These are phyloP conservation scores for Drosophila serrata DNA, from an alignment of 1,140 invertebrate species.

Conservation along the genomic window DNA sequence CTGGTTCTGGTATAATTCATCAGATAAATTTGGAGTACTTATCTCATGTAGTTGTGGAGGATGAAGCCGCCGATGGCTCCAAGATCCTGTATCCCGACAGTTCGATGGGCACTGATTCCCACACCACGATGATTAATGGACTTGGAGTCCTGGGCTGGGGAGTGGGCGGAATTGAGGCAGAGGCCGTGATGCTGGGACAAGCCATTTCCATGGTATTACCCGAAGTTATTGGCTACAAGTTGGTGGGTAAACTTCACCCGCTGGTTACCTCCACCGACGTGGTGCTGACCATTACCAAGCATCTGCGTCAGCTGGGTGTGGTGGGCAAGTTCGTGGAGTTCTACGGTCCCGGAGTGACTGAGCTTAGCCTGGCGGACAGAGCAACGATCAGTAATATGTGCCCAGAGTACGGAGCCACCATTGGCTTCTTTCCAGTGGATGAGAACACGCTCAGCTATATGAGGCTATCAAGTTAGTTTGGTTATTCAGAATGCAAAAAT, in stretches of 20 bases:
- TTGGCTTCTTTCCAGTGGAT: slow-evolving; percentile 98
- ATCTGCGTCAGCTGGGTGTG: slow-evolving; percentile 96
- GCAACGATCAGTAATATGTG: slow-evolving; percentile 99
- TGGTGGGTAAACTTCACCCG: slow-evolving; percentile 93
- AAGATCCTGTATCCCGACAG: slow-evolving; percentile 95
- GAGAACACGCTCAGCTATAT: slow-evolving; percentile 94
- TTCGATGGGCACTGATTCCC: slow-evolving; percentile 99
- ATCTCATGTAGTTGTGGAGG: slow-evolving; percentile 96
- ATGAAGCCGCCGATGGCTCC: slow-evolving; percentile 83
- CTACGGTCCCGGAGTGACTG: slow-evolving; percentile 95
- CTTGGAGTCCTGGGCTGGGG: slow-evolving; percentile 93
- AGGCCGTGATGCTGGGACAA: slow-evolving; percentile 97
- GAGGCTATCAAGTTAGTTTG: slow-evolving; percentile 92
- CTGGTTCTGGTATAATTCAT: slow-evolving; percentile 99
- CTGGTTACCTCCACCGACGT: slow-evolving; percentile 98
- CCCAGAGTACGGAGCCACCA: slow-evolving; percentile 98
- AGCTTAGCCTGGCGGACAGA: slow-evolving; percentile 97
- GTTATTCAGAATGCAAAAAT: neutral
- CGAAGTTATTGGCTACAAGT: slow-evolving; percentile 97
- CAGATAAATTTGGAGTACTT: slow-evolving; percentile 99
- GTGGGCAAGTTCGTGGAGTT: slow-evolving; percentile 99
- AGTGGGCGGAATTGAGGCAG: slow-evolving; percentile 91
- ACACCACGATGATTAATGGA: slow-evolving; percentile 99
- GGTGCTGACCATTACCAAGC: slow-evolving; percentile 98
- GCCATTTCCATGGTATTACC: slow-evolving; percentile 98